Conservation (phyloP, 2,113 vertebrate genomes). For the Nanorana parkeri region DNA sequence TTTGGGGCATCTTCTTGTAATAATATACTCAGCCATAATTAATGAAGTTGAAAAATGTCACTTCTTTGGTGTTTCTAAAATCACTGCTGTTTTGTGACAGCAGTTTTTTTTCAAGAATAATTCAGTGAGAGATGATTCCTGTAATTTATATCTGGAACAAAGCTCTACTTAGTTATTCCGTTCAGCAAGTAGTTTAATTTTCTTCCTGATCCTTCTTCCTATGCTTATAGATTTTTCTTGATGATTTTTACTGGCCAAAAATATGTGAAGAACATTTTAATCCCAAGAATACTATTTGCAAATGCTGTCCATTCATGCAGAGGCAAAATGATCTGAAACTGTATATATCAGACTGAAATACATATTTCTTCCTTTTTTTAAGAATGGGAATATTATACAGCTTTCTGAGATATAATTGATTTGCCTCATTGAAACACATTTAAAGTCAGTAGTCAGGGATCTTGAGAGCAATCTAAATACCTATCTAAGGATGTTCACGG, state of each 20-base stretch:
- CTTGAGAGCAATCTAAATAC: background rate
- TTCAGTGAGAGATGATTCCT: too few relatives aligned
- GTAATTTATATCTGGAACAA: background rate
- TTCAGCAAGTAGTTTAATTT: conserved; percentile 3
- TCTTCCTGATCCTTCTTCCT: background rate
- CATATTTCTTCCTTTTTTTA: conserved; percentile 13
- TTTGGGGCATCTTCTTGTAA: too few relatives aligned
- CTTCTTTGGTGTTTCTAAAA: background rate
- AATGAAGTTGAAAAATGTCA: too few relatives aligned
- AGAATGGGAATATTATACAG: background rate
- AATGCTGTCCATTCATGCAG: conserved; percentile 16
- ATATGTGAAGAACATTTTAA: conserved; percentile 13
- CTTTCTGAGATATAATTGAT: conserved; percentile 21
- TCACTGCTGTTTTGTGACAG: conserved; percentile 8
- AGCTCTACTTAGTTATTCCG: background rate
- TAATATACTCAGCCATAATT: too few relatives aligned
- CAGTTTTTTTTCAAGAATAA: background rate
- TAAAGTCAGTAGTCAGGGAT: background rate
- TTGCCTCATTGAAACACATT: background rate
- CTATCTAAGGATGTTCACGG: background rate
- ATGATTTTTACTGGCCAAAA: background rate
- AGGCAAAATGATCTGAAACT: conserved; percentile 2
- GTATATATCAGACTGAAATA: background rate
- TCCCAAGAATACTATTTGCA: conserved; percentile 20
- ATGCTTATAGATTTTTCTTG: conserved; percentile 9